Conservation (phyloP, 2,113 vertebrate genomes). For the Nematolebias whitei region DNA sequence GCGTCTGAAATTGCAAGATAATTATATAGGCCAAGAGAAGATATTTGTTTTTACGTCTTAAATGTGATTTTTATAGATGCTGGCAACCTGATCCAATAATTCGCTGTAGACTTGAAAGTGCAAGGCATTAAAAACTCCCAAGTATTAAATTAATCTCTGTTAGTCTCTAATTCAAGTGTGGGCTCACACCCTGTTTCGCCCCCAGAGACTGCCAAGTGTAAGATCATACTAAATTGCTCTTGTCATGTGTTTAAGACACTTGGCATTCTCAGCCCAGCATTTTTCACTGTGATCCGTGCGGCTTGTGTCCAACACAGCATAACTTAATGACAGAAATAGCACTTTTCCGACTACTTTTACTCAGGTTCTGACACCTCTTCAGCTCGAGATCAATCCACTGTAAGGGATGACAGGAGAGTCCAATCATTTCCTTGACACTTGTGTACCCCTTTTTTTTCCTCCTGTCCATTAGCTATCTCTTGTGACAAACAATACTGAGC, state of each 20-base stretch:
- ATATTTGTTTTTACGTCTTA: constrained; percentile 76
- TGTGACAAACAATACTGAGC: constrained; percentile 55
- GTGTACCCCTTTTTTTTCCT: constrained; percentile 35
- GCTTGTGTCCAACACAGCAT: constrained; percentile 62
- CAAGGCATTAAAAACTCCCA: constrained; percentile 74
- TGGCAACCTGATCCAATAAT: constrained; percentile 81
- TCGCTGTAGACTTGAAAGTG: constrained; percentile 77
- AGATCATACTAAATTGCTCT: constrained; percentile 81
- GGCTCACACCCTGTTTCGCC: constrained; percentile 77
- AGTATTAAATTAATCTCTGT: constrained; percentile 83
- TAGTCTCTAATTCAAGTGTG: constrained; percentile 80
- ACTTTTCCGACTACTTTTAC: constrained; percentile 53
- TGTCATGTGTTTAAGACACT: constrained; percentile 83
- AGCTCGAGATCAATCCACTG: constrained; percentile 7
- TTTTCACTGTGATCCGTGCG: constrained; percentile 56
- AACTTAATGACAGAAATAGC: constrained; percentile 68
- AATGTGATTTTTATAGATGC: constrained; percentile 80
- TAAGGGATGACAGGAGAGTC: constrained; percentile 23
- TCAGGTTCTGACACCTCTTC: constrained; percentile 29
- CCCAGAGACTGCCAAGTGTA: constrained; percentile 77
- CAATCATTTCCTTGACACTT: constrained; percentile 18
- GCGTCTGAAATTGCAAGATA: constrained; percentile 81
- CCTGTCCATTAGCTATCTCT: constrained; percentile 40
- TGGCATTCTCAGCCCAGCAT: constrained; percentile 72
- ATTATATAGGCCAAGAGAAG: constrained; percentile 79